phyloP scores from a whole-genome alignment of 2,113 vertebrate genomes.

The Corydoras sp. region DNA sequence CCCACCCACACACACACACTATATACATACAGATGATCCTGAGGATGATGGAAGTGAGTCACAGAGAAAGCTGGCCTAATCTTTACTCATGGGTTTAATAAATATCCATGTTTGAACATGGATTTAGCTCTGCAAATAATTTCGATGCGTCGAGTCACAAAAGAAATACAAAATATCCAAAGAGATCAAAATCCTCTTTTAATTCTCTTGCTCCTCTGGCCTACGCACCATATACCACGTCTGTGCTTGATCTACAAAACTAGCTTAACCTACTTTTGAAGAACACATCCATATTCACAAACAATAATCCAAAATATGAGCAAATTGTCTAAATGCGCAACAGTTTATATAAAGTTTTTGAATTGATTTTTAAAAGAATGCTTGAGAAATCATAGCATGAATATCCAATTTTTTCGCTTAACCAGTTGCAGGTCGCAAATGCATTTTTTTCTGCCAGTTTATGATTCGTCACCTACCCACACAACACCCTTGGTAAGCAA shows the following conservation, averaged over 20 bases:
- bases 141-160: slow-evolving; percentile 10
- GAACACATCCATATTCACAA: not conserved
- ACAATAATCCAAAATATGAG: no score
- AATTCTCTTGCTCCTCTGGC: slow-evolving; percentile 5
- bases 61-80: not conserved
- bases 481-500: no score
- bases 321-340: no score
- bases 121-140: slow-evolving; percentile 13
- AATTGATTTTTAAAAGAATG: no score
- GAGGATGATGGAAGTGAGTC: not conserved
- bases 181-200: slow-evolving; percentile 9
- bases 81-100: slow-evolving; percentile 11
- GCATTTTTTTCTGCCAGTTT: no score
- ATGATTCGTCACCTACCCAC: no score
- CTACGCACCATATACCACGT: slow-evolving; percentile 26
- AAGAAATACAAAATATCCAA: slow-evolving; percentile 13
- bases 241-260: slow-evolving; percentile 19
- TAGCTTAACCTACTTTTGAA: slow-evolving; percentile 8
- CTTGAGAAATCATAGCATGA: no score
- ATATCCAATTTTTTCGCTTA: no score
- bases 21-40: no score
- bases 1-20: no score
- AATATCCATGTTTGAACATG: slow-evolving; percentile 8
- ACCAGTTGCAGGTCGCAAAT: no score
- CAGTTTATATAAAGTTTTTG: no score